These are phyloP conservation scores for Cichlasoma orientale DNA, from an alignment of 2,797 vertebrate genomes.

Conservation along the genomic window DNA sequence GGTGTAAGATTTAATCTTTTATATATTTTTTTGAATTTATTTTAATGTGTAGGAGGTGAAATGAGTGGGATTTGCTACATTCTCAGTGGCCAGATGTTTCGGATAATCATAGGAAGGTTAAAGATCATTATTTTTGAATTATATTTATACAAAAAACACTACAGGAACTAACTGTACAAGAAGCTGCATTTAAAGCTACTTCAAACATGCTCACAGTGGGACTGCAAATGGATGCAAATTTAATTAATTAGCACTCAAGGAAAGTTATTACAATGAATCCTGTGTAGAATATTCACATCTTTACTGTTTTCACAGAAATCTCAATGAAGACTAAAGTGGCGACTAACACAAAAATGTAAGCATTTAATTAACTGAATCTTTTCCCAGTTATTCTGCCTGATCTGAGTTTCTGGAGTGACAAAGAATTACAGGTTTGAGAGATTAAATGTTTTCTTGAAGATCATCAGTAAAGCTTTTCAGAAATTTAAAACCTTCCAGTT, in stretches of 20 bases:
- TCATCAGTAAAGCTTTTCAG: background rate
- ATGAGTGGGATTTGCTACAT: background rate
- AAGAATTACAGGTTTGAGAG: background rate
- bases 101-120: background rate
- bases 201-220: background rate
- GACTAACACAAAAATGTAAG: background rate
- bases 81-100: background rate
- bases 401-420: background rate
- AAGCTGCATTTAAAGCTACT: background rate
- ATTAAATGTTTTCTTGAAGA: background rate
- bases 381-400: background rate
- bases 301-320: background rate
- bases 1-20: background rate
- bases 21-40: background rate
- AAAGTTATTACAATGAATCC: background rate
- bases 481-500: slow-evolving; percentile 1
- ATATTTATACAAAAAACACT: background rate
- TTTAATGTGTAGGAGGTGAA: background rate
- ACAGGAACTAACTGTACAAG: background rate
- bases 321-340: background rate
- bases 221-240: background rate
- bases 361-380: background rate
- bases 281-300: background rate
- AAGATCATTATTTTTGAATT: background rate
- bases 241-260: background rate